Evolutionary conservation across 1,140 invertebrate genomes (phyloP), one percentile per base, ranked within the genome.

Genomic region (Pseudomyrmex flavicornis): DNA sequence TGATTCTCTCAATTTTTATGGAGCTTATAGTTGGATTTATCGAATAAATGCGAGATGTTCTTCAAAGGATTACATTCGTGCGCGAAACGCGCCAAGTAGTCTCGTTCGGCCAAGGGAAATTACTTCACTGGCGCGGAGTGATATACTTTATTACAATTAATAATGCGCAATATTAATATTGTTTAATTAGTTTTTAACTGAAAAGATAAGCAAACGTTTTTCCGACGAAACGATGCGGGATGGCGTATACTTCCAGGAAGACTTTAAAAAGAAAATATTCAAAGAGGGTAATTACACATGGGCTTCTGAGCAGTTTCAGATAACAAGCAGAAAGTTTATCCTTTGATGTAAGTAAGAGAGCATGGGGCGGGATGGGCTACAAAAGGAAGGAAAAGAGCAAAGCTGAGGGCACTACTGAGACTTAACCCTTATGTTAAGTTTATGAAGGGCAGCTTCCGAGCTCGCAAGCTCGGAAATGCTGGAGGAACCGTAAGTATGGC

Each of bases 361-460:
- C 17, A 15, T 54, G 61, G 26, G 58, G 35, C 66, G 61, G 61
- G 69, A 62, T 63, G 48, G 70, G 59, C 68, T 82, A 83, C 84
- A 88, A 90, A 89, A 90, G 75, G 77, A 87, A 65, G 48, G 62
- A 79, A 87, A 88, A 61, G 68, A 58, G 26, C 50, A 77, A 61
- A 74, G 80, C 74, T 52, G 59, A 85, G 62, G 54, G 70, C 54
- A 85, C 70, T 80, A 63, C 68, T 82, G 88, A 90, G 87, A 89
- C 88, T 91, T 89, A 91, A 88, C 89, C 90, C 90, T 91, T 91
- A 89, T 88, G 87, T 91, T 90, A 91, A 91, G 90, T 91, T 91
- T 90, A 90, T 88, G 88, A 91, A 89, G 70, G 73, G 77, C 69
- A 82, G 85, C 69, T 68, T 85, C 75, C 73, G 22, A 74, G 84